Percentiles rank a stretch among this genome's conserved stretches.
These are phyloP conservation scores for Tubulanus polymorphus DNA, from an alignment of 2,888 invertebrate species.

Conservation along the genomic window DNA sequence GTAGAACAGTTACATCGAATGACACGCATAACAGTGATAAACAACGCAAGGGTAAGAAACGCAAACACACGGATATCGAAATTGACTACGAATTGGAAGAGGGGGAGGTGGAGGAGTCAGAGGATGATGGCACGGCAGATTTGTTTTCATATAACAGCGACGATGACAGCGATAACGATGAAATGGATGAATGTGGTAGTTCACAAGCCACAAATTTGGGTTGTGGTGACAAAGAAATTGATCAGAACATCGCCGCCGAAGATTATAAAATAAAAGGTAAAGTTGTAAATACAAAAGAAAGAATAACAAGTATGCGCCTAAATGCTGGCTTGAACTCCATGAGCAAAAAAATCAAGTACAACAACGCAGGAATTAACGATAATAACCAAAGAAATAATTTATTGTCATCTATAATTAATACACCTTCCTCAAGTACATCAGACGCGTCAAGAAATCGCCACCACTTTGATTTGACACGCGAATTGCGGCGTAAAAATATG, in stretches of 20 bases:
- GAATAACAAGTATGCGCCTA: not conserved
- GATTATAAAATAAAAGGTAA: not conserved
- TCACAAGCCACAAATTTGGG: not conserved
- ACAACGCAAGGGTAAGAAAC: not conserved
- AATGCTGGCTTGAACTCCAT: not conserved
- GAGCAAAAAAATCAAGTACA: not conserved
- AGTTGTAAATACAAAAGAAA: not conserved
- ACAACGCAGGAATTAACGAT: not conserved
- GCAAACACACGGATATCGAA: not conserved
- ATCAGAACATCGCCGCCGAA: not conserved
- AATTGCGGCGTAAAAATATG: conserved; percentile 1
- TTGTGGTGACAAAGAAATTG: not conserved
- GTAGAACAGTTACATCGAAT: not conserved
- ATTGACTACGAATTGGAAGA: too few species aligned
- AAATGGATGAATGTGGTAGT: not conserved
- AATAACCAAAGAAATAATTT: not conserved
- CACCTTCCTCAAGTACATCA: not conserved
- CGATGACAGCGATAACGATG: conserved; percentile 1
- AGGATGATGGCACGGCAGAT: not conserved
- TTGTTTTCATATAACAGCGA: conserved; percentile 2
- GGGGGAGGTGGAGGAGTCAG: not conserved
- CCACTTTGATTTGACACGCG: not conserved
- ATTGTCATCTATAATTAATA: too few species aligned
- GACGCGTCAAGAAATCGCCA: not conserved
- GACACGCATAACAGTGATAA: not conserved